These are phyloP conservation scores for Pipistrellus pygmaeus DNA, from an alignment of 2,797 vertebrate genomes.

Conservation along the genomic window DNA sequence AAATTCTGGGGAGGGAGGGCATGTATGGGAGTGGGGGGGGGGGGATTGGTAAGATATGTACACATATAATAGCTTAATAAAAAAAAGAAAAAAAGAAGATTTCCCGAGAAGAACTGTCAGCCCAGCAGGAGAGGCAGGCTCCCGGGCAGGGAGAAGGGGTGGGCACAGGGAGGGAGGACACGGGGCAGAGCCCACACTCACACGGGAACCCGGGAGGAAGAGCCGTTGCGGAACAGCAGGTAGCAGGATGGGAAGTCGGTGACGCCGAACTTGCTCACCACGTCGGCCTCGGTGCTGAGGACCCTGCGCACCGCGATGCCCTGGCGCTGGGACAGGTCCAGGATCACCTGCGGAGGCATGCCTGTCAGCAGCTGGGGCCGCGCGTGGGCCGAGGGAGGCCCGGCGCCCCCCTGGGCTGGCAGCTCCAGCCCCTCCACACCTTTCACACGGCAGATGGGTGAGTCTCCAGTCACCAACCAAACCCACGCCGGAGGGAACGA, in stretches of 20 bases:
- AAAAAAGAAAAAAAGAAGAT: too few species aligned
- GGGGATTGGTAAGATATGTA: too few species aligned
- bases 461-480: not conserved
- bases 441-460: not conserved
- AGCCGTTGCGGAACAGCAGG: slow-evolving; percentile 90
- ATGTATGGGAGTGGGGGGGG: too few species aligned
- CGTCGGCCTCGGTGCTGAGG: slow-evolving; percentile 87
- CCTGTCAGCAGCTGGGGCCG: fast-evolving
- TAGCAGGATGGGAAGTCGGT: slow-evolving; percentile 93
- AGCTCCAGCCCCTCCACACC: not conserved
- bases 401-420: not conserved
- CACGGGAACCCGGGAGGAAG: slow-evolving; percentile 89
- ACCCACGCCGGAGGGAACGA: not conserved
- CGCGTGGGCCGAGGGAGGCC: not conserved
- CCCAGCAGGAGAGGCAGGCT: not conserved
- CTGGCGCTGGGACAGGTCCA: slow-evolving; percentile 95
- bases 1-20: too few species aligned
- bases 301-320: slow-evolving; percentile 93
- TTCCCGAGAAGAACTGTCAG: not conserved
- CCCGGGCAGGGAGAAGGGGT: not conserved
- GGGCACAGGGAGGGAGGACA: not conserved
- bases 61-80: too few species aligned
- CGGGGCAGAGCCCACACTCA: slow-evolving; percentile 85
- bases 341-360: slow-evolving; percentile 90
- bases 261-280: slow-evolving; percentile 90